A percentile compares a stretch with the other conserved stretches of the same genome.
Conservation (phyloP, 2,797 vertebrate species). For the Neosilurus hyrtlii region DNA sequence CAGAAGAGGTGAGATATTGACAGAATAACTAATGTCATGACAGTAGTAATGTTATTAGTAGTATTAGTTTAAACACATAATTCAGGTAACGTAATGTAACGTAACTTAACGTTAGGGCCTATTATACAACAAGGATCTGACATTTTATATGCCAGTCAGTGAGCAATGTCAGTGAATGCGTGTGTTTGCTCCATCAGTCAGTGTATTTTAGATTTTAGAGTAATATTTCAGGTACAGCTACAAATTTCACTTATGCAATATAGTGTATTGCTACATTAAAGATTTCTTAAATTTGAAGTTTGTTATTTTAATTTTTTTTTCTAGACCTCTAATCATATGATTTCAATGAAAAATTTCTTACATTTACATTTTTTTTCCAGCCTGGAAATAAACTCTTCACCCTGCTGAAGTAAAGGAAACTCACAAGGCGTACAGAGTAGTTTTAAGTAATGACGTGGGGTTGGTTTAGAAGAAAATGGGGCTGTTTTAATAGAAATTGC, state of each 20-base stretch:
- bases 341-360: not conserved
- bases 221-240: not conserved
- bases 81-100: too few relatives aligned
- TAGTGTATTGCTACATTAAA: not conserved
- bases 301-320: not conserved
- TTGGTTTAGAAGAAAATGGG: not conserved
- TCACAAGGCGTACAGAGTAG: not conserved
- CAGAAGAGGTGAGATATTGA: too few relatives aligned
- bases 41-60: too few relatives aligned
- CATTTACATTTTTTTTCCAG: not conserved
- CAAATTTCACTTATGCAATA: not conserved
- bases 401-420: not conserved
- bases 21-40: too few relatives aligned
- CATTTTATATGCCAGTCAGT: too few relatives aligned
- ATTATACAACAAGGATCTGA: too few relatives aligned
- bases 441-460: not conserved
- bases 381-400: not conserved
- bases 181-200: too few relatives aligned
- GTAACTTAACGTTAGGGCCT: too few relatives aligned
- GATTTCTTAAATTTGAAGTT: not conserved
- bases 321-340: not conserved
- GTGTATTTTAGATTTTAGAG: not conserved
- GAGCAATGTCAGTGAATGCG: too few relatives aligned
- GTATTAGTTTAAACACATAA: too few relatives aligned
- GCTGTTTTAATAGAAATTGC: not conserved